phyloP scores from a whole-genome alignment of 1,140 invertebrate genomes.

The Cydia fagiglandana region DNA sequence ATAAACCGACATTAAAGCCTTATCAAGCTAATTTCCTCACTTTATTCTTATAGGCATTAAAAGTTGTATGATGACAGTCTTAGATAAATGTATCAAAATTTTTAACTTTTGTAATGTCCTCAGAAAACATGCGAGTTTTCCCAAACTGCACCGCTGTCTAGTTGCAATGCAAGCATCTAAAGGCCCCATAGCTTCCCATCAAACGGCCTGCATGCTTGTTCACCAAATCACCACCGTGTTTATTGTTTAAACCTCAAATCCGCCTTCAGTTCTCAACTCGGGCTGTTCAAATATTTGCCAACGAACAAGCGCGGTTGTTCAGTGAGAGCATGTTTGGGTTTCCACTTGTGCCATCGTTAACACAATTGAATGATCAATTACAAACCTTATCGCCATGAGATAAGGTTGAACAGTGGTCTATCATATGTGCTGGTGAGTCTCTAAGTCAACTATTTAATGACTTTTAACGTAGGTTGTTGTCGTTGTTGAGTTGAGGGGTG shows the following conservation, averaged over 20 bases:
- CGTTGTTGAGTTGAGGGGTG: no score
- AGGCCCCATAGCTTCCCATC: not conserved
- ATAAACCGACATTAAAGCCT: no score
- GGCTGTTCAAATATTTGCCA: conserved; percentile 7
- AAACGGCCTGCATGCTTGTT: not conserved
- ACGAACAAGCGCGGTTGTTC: not conserved
- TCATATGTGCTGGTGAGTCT: no score
- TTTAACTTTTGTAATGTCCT: no score
- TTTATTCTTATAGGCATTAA: no score
- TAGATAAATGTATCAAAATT: no score
- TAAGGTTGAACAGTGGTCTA: no score
- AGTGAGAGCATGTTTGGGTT: not conserved
- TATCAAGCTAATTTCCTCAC: no score
- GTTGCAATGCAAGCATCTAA: not conserved
- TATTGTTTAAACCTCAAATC: not conserved
- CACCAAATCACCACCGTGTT: not conserved
- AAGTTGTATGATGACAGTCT: no score
- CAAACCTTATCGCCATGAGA: no score
- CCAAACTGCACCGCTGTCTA: not conserved
- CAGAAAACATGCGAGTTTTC: no score
- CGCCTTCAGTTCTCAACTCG: not conserved
- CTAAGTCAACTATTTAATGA: conserved; percentile 1
- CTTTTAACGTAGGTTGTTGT: conserved; percentile 1
- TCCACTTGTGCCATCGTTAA: not conserved
- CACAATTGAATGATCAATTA: no score